Base-by-base conservation (phyloP, 1,140 invertebrate species). In the Anoplolepis gracilipes region DNA sequence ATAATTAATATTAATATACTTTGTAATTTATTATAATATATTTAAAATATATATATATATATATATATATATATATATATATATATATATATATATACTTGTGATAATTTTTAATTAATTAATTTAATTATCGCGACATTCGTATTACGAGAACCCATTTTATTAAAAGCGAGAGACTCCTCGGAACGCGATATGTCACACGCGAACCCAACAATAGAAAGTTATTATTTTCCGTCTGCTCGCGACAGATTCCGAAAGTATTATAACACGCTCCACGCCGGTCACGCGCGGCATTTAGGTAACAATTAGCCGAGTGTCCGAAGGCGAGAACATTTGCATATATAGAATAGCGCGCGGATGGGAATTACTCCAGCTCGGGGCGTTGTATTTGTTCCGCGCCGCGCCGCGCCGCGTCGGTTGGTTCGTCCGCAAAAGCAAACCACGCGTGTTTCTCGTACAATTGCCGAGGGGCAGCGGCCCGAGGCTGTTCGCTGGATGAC, bases 391-490 rank as follows among this genome's bases (percentile, higher is more conserved):
- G 42, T 62, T 19, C 39, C 30, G 22, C 39, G 30, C n/a, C n/a
- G n/a, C n/a, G n/a, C n/a, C n/a, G n/a, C n/a, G n/a, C 19, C 64
- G 64, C 11, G n/a, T 16, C 46, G 59, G 59, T 76, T 46, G 76
- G n/a, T 5, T 85, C 76, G 69, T 53, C 69, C 36, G 42, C 69
- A 82, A 88, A 77, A 84, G 36, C 10, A 49, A 49, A 49, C 46
- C 46, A 49, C n/a, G 61, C 25, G 64, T 72, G 76, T 90, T 90
- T 84, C 85, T 69, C 33, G 75, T 88, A 77, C 76, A 75, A 87
- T 85, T 84, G 62, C 30, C 42, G 78, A 33, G 75, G 75, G 85
- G 72, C 62, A 42, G 53, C 30, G 19, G 78, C 78, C 67, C 53
- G 53, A 61, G 39, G 75, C 61, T 59, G 7, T 46, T 59, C 59